phyloP scores from a whole-genome alignment of 64 coral and sea anemone genomes.

The Montipora cactus region DNA sequence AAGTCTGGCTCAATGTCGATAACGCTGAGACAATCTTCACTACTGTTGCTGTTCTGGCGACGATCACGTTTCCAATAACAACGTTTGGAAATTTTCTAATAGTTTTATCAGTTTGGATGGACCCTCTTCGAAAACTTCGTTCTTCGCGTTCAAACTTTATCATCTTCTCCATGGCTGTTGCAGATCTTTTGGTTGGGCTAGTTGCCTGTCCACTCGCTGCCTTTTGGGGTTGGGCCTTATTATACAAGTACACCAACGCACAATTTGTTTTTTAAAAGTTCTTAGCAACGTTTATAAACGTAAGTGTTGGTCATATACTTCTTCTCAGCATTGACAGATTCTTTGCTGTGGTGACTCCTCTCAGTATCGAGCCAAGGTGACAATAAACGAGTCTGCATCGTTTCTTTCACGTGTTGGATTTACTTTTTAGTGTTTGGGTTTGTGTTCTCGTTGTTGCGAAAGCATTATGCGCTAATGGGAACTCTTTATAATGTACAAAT shows the following conservation, averaged over 20 bases:
- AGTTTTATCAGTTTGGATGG: too few relatives aligned
- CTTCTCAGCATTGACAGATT: constrained; percentile 52
- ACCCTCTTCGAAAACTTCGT: too few relatives aligned
- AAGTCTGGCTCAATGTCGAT: too few relatives aligned
- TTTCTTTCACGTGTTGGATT: background rate
- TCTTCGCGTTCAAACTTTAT: too few relatives aligned
- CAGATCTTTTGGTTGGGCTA: too few relatives aligned
- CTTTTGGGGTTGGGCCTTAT: too few relatives aligned
- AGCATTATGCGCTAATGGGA: background rate
- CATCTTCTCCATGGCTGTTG: too few relatives aligned
- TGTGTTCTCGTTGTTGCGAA: background rate
- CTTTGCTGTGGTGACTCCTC: constrained; percentile 20
- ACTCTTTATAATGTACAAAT: background rate
- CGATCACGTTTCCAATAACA: too few relatives aligned
- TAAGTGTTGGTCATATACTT: background rate
- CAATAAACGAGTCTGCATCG: background rate
- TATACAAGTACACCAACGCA: too few relatives aligned
- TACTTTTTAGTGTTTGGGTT: background rate
- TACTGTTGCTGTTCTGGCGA: background rate
- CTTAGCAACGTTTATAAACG: background rate
- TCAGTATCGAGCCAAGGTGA: constrained; percentile 34
- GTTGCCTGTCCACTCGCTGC: too few relatives aligned
- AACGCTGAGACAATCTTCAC: background rate
- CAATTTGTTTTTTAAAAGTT: too few relatives aligned
- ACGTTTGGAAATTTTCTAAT: too few relatives aligned